Evolutionary conservation across 2,113 vertebrate species (phyloP), one percentile per base, ranked within the genome.

Genomic region (Pteropus alecto): DNA sequence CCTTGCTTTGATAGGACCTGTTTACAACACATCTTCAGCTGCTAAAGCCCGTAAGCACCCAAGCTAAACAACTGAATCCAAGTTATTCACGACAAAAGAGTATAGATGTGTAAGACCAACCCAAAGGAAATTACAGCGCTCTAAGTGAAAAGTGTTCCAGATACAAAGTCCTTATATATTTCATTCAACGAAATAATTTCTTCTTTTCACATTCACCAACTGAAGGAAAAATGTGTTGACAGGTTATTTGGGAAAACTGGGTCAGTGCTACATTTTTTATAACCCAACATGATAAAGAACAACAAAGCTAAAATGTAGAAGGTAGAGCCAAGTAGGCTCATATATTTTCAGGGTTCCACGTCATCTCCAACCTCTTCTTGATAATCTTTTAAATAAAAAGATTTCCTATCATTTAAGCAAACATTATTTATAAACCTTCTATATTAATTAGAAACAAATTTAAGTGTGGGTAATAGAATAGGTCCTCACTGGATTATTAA

Each of bases 161-260:
- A 30, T 15, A 79, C 7, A 61, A 84, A 92, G 19, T 41, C 70
- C 60, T 6, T 46, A 61, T 14, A 82, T 43, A 46, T 35, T 70
- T 95, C 54, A 67, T 35, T 86, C 38, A 74, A 41, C 28, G 43
- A 81, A 95, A 41, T 14, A 21, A 81, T 43, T 93, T 60, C 58
- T 74, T 65, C 22, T 95, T 93, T 85, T 73, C 51, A 93, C n/a
- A 83, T 48, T 73, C 24, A 88, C 71, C 77, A 78, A 78, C 43
- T 60, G 16, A 85, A 94, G 65, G 28, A 1, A 14, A 86, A 90
- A 93, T 24, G 11, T 67, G 51, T 70, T 79, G 65, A 90, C 16
- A 90, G 90, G 77, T 87, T 84, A 90, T 46, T 48, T 87, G 71
- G 35, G 51, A 88, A 94, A 88, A 96, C n/a, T 79, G 79, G 70